Evolutionary conservation across 1,140 invertebrate genomes (phyloP).

Genomic region (Helicoverpa armigera): DNA sequence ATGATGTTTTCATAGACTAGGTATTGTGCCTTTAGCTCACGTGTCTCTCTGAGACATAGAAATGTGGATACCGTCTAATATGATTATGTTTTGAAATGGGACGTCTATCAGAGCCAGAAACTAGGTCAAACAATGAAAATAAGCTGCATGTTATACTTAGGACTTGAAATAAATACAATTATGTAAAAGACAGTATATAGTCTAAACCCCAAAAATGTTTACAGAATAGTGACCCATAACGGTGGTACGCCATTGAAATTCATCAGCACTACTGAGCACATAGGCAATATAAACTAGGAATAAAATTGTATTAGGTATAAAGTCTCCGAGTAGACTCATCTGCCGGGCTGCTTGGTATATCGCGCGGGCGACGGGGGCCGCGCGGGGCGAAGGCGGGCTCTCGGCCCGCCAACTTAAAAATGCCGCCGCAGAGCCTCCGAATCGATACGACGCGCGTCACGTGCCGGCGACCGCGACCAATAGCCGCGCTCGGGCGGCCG

Average conservation of each 20-base stretch:
- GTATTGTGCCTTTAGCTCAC: slow-evolving; percentile 45
- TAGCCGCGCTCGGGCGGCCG: slow-evolving; percentile 72
- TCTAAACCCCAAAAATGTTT: no score
- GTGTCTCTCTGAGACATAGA: background rate
- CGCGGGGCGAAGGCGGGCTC: slow-evolving; percentile 81
- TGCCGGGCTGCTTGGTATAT: slow-evolving; percentile 61
- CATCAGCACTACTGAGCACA: no score
- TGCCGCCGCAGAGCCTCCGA: slow-evolving; percentile 91
- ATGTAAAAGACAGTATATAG: no score
- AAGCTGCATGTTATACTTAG: no score
- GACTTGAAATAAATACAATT: no score
- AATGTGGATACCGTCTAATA: no score
- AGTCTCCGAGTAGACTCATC: slow-evolving; percentile 29
- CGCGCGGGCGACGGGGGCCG: slow-evolving; percentile 68
- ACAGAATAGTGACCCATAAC: no score
- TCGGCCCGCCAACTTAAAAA: slow-evolving; percentile 90
- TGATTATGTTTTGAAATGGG: no score
- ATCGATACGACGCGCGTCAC: slow-evolving; percentile 91
- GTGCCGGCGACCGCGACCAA: slow-evolving; percentile 86
- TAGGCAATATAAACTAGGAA: no score
- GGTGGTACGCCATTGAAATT: no score
- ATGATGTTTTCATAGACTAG: background rate
- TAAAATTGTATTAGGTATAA: background rate
- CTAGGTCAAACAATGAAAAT: no score
- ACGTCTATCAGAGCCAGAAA: no score